Evolutionary conservation across 2,888 invertebrate genomes (phyloP).

Genomic region (Andrena minutula): DNA sequence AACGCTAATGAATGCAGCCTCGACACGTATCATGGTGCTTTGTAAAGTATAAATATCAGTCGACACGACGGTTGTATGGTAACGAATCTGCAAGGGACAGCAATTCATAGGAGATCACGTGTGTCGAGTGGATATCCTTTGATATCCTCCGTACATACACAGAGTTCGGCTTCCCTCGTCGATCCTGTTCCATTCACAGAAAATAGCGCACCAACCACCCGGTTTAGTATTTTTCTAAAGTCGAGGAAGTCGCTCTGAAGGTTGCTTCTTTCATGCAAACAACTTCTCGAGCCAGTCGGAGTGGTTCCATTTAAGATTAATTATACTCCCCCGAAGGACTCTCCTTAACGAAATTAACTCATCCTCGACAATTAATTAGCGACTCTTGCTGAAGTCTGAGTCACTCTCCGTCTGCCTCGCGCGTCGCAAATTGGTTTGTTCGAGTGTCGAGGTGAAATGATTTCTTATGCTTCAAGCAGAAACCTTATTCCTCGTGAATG

Average conservation of each 20-base stretch:
- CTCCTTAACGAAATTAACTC: slow-evolving; percentile 69
- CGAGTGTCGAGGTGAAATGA: slow-evolving; percentile 42
- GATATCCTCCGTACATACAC: not conserved
- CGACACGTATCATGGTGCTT: not conserved
- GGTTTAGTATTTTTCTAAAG: not conserved
- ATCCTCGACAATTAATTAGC: slow-evolving; percentile 66
- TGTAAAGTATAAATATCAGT: slow-evolving; percentile 28
- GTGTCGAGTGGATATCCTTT: slow-evolving; percentile 11
- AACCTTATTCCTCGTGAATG: slow-evolving; percentile 24
- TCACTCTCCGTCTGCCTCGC: slow-evolving; percentile 33
- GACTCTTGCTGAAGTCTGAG: slow-evolving; percentile 42
- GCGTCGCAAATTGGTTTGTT: slow-evolving; percentile 45
- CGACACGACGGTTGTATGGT: not conserved
- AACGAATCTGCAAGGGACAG: slow-evolving; percentile 28
- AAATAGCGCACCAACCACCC: not conserved
- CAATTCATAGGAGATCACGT: slow-evolving; percentile 13
- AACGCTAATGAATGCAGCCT: slow-evolving; percentile 18
- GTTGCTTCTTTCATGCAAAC: not conserved
- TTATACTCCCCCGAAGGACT: slow-evolving; percentile 54
- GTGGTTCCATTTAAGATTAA: slow-evolving; percentile 56
- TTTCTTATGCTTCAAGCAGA: slow-evolving; percentile 25
- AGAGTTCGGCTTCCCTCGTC: not conserved
- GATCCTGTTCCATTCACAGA: not conserved
- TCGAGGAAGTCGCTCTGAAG: not conserved
- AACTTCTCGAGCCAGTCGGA: slow-evolving; percentile 15